Evolutionary conservation across 2,797 vertebrate genomes (phyloP).

Genomic region (Gallirallus australis): DNA sequence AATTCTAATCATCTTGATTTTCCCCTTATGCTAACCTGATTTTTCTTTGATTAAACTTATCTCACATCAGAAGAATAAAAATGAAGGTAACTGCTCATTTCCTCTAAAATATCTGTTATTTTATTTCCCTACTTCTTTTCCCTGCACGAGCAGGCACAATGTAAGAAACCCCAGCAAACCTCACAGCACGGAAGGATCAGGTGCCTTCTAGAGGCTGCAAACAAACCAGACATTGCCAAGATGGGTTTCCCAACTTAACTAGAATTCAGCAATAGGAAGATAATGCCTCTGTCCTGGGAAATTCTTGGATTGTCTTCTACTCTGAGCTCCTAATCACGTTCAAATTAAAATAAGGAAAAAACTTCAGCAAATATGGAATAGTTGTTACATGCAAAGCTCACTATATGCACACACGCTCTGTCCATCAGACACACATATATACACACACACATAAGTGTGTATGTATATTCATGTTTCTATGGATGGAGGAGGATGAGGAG

Average conservation of each 20-base stretch:
- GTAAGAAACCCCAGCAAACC: background rate
- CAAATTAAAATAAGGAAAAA: background rate
- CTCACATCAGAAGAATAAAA: background rate
- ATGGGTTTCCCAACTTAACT: background rate
- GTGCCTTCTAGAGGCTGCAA: conserved; percentile 61
- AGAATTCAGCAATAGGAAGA: background rate
- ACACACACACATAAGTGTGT: background rate
- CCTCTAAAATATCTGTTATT: background rate
- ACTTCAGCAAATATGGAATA: background rate
- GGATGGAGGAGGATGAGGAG: background rate
- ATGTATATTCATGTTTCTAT: background rate
- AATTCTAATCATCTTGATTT: background rate
- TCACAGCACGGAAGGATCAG: background rate
- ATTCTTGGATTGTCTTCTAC: background rate
- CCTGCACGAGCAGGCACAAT: background rate
- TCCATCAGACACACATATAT: background rate
- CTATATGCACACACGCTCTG: background rate
- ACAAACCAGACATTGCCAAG: background rate
- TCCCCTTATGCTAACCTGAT: background rate
- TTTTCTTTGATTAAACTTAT: background rate
- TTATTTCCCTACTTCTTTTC: background rate
- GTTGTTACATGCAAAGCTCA: background rate
- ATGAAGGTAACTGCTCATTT: background rate
- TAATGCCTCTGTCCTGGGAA: background rate
- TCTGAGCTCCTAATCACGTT: background rate